Evolutionary conservation across 2,888 invertebrate genomes (phyloP).

Genomic region (Phasia obesa): DNA sequence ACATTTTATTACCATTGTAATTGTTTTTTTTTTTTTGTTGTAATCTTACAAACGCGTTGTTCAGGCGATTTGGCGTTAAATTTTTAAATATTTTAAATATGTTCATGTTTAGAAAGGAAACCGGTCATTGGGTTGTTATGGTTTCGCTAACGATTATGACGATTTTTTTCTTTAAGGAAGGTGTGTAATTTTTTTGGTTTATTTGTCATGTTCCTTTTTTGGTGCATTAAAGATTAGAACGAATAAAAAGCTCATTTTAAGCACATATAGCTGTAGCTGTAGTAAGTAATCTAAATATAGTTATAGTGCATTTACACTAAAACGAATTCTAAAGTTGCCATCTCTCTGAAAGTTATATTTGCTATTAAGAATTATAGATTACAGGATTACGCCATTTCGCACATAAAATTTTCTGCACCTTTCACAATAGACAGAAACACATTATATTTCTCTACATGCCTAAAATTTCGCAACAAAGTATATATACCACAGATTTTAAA

Average conservation of each 20-base stretch:
- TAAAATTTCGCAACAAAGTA: too few relatives aligned
- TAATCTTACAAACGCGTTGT: constrained; percentile 55
- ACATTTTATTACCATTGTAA: neutral
- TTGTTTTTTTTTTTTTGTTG: neutral
- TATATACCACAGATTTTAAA: too few relatives aligned
- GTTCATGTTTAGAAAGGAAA: constrained; percentile 70
- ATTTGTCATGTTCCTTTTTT: neutral
- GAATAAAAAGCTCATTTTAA: neutral
- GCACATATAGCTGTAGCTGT: too few relatives aligned
- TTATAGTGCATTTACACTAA: too few relatives aligned
- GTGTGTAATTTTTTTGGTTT: constrained; percentile 31
- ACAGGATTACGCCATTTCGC: too few relatives aligned
- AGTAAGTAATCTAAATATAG: too few relatives aligned
- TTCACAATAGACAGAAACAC: too few relatives aligned
- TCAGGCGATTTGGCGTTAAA: constrained; percentile 56
- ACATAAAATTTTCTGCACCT: too few relatives aligned
- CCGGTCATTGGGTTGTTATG: constrained; percentile 56
- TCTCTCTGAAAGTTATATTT: too few relatives aligned
- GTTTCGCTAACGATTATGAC: constrained; percentile 4
- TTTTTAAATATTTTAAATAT: constrained; percentile 42
- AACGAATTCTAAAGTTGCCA: too few relatives aligned
- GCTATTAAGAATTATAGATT: too few relatives aligned
- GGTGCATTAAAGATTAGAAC: constrained; percentile 9
- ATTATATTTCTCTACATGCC: too few relatives aligned
- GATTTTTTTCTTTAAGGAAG: constrained; percentile 35